phyloP scores from a whole-genome alignment of 2,888 invertebrate species.

The Pimpla rufipes region DNA sequence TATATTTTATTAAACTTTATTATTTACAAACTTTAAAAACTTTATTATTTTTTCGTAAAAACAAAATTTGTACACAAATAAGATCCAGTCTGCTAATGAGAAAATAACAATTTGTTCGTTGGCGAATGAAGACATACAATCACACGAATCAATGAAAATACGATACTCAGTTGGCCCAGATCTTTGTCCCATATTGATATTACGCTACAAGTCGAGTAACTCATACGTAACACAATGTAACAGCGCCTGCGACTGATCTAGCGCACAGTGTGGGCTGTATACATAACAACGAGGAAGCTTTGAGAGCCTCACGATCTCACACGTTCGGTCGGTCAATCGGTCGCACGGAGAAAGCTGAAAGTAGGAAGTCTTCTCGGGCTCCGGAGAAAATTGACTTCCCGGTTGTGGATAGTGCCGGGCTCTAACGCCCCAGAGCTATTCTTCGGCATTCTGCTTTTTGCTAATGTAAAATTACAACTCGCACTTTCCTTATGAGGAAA shows the following conservation, averaged over 20 bases:
- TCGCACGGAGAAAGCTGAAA: conserved; percentile 57
- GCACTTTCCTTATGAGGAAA: background rate
- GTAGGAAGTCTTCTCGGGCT: conserved; percentile 44
- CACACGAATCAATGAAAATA: background rate
- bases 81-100: too few species aligned
- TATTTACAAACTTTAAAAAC: too few species aligned
- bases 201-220: background rate
- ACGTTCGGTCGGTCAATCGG: conserved; percentile 44
- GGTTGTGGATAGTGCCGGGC: conserved; percentile 25
- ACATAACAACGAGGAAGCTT: conserved; percentile 51
- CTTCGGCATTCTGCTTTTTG: background rate
- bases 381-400: conserved; percentile 15
- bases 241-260: background rate
- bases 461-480: too few species aligned
- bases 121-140: too few species aligned
- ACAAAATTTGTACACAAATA: too few species aligned
- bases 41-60: too few species aligned
- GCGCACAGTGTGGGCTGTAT: background rate
- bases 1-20: too few species aligned
- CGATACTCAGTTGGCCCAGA: background rate
- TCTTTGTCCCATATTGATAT: background rate
- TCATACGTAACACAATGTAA: conserved; percentile 27
- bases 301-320: conserved; percentile 16
- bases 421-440: background rate
- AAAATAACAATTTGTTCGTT: too few species aligned